Percentiles rank a stretch among this genome's conserved stretches.
Evolutionary conservation across 2,113 vertebrate genomes (phyloP).

Genomic region (Nicator chloris): DNA sequence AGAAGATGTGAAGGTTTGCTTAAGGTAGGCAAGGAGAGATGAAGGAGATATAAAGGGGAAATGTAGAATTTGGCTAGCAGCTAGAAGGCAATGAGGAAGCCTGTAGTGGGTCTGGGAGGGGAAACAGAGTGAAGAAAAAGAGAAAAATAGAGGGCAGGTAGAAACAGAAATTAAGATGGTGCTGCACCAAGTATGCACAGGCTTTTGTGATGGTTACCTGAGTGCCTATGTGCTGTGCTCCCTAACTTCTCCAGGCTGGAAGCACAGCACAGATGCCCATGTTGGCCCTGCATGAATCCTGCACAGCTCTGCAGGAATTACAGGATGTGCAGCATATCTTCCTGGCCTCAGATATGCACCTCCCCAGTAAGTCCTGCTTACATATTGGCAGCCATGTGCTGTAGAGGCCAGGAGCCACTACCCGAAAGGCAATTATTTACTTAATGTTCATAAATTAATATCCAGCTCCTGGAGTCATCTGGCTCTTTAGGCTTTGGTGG

Average conservation of each 20-base stretch:
- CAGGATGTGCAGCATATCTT: neutral
- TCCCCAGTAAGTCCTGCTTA: neutral
- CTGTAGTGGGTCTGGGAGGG: neutral
- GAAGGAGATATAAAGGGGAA: neutral
- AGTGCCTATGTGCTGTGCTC: neutral
- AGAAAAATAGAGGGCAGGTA: neutral
- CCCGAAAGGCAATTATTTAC: constrained; percentile 59
- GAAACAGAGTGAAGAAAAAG: neutral
- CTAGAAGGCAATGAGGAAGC: neutral
- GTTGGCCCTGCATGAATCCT: neutral
- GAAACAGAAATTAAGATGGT: neutral
- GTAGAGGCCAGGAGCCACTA: constrained; percentile 40
- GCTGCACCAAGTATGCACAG: neutral
- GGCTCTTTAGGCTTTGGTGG: constrained; percentile 47
- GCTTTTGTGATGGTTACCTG: accelerated
- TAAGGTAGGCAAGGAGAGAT: neutral
- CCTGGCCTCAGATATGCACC: neutral
- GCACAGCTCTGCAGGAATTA: neutral
- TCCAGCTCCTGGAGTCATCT: constrained; percentile 22
- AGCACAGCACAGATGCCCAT: neutral
- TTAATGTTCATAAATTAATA: constrained; percentile 29
- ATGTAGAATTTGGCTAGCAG: neutral
- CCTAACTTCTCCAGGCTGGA: neutral
- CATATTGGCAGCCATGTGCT: neutral
- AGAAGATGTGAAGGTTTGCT: neutral